These are phyloP conservation scores for Chlorops oryzae DNA, from an alignment of 1,140 invertebrate genomes.

Conservation along the genomic window DNA sequence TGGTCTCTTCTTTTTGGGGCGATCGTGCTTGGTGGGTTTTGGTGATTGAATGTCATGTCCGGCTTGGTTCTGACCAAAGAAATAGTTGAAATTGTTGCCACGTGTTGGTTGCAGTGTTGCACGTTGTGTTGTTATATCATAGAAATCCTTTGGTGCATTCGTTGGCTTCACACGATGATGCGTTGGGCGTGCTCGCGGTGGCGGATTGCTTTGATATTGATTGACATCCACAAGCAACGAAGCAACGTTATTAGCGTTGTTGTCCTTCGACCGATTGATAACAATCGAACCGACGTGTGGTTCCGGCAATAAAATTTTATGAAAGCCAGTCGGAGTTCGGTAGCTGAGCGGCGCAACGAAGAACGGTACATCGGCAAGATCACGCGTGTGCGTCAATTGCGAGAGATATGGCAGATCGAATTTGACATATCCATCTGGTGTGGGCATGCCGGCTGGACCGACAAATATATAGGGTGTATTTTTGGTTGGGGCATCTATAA, in stretches of 20 bases:
- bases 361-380: conserved; percentile 67
- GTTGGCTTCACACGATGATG: conserved; percentile 12
- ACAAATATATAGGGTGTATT: conserved; percentile 70
- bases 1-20: conserved; percentile 38
- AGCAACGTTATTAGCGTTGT: neutral
- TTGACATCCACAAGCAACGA: neutral
- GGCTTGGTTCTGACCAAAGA: conserved; percentile 29
- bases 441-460: conserved; percentile 64
- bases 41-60: conserved; percentile 38
- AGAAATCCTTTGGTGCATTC: conserved; percentile 12
- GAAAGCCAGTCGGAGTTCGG: conserved; percentile 69
- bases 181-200: conserved; percentile 11
- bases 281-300: conserved; percentile 80
- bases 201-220: conserved; percentile 14
- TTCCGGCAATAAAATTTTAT: conserved; percentile 74
- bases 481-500: conserved; percentile 63
- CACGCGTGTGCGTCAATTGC: conserved; percentile 61
- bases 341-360: conserved; percentile 79
- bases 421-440: conserved; percentile 66
- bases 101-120: conserved; percentile 11
- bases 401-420: conserved; percentile 78
- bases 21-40: conserved; percentile 36
- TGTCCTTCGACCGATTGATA: conserved; percentile 51
- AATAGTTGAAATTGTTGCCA: conserved; percentile 43
- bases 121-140: conserved; percentile 25